phyloP scores from a whole-genome alignment of 2,888 invertebrate genomes.

The Tipula lateralis region DNA sequence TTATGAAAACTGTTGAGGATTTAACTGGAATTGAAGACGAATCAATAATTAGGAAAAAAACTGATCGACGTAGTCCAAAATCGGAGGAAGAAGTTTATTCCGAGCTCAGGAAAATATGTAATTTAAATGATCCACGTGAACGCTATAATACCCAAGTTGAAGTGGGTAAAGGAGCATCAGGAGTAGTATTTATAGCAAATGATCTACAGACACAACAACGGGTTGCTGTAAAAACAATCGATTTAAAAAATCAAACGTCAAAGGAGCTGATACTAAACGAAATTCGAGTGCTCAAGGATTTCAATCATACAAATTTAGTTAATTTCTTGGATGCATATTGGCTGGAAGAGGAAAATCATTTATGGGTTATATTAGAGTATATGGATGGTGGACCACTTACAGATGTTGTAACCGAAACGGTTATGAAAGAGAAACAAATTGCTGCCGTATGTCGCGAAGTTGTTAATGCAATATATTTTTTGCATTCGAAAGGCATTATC shows the following conservation, averaged over 20 bases:
- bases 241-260: slow-evolving; percentile 88
- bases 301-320: slow-evolving; percentile 90
- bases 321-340: slow-evolving; percentile 93
- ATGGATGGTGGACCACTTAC: slow-evolving; percentile 93
- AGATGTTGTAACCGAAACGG: slow-evolving; percentile 94
- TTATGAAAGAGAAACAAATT: slow-evolving; percentile 95
- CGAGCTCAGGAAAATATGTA: slow-evolving; percentile 73
- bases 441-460: slow-evolving; percentile 91
- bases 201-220: slow-evolving; percentile 65
- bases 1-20: slow-evolving; percentile 47
- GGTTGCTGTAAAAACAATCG: slow-evolving; percentile 96
- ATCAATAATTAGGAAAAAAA: slow-evolving; percentile 45
- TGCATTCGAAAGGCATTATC: slow-evolving; percentile 84
- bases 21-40: slow-evolving; percentile 43
- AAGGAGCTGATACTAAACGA: slow-evolving; percentile 95
- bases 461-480: slow-evolving; percentile 80
- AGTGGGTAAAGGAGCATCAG: slow-evolving; percentile 88
- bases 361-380: slow-evolving; percentile 97
- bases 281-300: slow-evolving; percentile 84
- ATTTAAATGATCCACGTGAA: slow-evolving; percentile 72
- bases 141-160: slow-evolving; percentile 78
- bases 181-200: slow-evolving; percentile 85
- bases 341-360: slow-evolving; percentile 78
- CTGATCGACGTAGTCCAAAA: slow-evolving; percentile 45
- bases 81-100: slow-evolving; percentile 58